These are phyloP conservation scores for Drosophila ezoana DNA, from an alignment of 2,888 invertebrate species.

Conservation along the genomic window DNA sequence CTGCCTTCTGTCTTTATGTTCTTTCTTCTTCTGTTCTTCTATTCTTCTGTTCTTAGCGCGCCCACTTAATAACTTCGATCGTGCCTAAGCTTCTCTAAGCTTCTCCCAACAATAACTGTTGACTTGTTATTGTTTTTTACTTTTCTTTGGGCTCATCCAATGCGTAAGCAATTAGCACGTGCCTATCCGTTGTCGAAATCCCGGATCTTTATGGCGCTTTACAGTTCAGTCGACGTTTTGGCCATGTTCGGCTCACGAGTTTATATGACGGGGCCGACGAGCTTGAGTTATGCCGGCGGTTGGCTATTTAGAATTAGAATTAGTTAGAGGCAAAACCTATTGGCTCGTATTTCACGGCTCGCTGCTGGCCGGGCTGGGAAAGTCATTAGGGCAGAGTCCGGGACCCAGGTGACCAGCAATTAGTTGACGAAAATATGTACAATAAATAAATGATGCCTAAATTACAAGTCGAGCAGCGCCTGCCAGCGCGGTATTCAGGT, in stretches of 20 bases:
- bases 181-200: slow-evolving; percentile 45
- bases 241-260: slow-evolving; percentile 49
- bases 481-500: slow-evolving; percentile 62
- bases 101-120: neutral
- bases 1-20: neutral
- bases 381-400: slow-evolving; percentile 19
- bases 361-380: neutral
- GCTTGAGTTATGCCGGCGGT: slow-evolving; percentile 29
- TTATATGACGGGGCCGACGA: slow-evolving; percentile 16
- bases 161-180: slow-evolving; percentile 81
- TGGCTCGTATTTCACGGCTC: slow-evolving; percentile 31
- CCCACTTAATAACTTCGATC: slow-evolving; percentile 18
- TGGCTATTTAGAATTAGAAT: slow-evolving; percentile 28
- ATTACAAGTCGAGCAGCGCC: slow-evolving; percentile 49
- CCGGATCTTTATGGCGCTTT: slow-evolving; percentile 74
- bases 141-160: slow-evolving; percentile 20
- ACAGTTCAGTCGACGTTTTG: slow-evolving; percentile 64
- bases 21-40: neutral
- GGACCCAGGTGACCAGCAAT: slow-evolving; percentile 35
- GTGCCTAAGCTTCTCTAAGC: slow-evolving; percentile 35
- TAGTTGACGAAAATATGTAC: slow-evolving; percentile 56
- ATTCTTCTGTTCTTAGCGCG: neutral
- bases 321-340: slow-evolving; percentile 15
- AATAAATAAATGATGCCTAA: slow-evolving; percentile 70
- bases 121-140: slow-evolving; percentile 3